Base-by-base conservation (phyloP, 2,113 vertebrate species). In the Phoxinus phoxinus region DNA sequence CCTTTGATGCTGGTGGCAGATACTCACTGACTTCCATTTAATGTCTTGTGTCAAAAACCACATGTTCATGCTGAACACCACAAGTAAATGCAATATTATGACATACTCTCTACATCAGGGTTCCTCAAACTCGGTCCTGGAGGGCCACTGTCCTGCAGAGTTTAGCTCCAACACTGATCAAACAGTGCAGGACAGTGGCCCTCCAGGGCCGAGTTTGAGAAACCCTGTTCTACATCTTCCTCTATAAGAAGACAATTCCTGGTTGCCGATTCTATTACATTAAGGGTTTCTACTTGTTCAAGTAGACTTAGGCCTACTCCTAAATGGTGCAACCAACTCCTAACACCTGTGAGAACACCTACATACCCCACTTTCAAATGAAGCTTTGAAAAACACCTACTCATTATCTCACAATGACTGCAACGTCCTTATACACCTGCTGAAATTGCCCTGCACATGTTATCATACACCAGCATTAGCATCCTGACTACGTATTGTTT, bases 21-120 rank as follows among this genome's bases (percentile, higher is more conserved):
- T 78, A 3, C 37, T 89, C 83, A 80, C 83, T 27, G 19, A 89
- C 90, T 94, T 94, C 93, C 73, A 41, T 92, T 92, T 87, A 7
- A 41, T 53, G 4, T 3, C 30, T 6, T 25, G 3, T 23, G 11
- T 44, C 30, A 75, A 8, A 83, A 44, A 59, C 61, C 37, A 53
- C 21, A 13, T 21, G 17, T 61, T 80, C 13, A 80, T 81, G 17
- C 48, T 51, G 15, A 53, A 53, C 51, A 53, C 51, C 17, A 53
- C 2, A 53, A 53, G 15, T 53, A 53, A 53, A 19, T 53, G 17
- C 6, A 53, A 19, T 53, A 53, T 53, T 53, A 48, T 48, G 0
- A 13, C 12, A 48, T 48, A 48, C 46, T 46, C 46, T 13, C 11
- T 48, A 48, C 12, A 48, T 15, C 46, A n/a, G n/a, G n/a, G n/a